Conservation (phyloP, 2,888 invertebrate genomes). For the Leptura quadrifasciata region DNA sequence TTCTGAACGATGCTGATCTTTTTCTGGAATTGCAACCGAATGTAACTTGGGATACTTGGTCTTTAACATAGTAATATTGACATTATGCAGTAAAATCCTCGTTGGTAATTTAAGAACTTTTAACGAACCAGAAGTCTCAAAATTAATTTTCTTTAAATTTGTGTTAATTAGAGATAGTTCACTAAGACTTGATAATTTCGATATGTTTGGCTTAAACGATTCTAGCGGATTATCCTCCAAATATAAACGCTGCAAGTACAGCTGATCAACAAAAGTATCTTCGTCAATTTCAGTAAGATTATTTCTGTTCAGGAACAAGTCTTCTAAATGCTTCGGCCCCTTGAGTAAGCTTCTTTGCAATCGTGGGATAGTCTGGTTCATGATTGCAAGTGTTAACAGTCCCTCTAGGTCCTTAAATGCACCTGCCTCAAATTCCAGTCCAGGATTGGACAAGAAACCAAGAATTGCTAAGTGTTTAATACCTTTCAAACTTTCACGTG, state of each 20-base stretch:
- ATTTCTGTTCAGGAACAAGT: background rate
- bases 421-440: background rate
- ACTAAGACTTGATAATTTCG: background rate
- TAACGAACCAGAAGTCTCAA: too few relatives aligned
- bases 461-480: background rate
- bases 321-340: background rate
- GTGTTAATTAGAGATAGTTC: background rate
- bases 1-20: too few relatives aligned
- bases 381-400: background rate
- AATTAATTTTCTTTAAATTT: background rate
- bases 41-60: too few relatives aligned
- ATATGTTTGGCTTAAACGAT: background rate
- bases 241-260: background rate
- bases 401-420: background rate
- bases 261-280: conserved; percentile 5
- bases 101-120: too few relatives aligned
- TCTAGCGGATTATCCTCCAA: conserved; percentile 5
- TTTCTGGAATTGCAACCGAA: too few relatives aligned
- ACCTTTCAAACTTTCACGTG: background rate
- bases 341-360: background rate
- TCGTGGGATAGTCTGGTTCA: background rate
- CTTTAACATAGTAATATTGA: too few relatives aligned
- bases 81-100: too few relatives aligned
- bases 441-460: background rate
- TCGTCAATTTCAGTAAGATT: background rate